A percentile compares a stretch with the other conserved stretches of the same genome.
Conservation (phyloP, 1,140 invertebrate species). For the Lasioglossum baleicum region DNA sequence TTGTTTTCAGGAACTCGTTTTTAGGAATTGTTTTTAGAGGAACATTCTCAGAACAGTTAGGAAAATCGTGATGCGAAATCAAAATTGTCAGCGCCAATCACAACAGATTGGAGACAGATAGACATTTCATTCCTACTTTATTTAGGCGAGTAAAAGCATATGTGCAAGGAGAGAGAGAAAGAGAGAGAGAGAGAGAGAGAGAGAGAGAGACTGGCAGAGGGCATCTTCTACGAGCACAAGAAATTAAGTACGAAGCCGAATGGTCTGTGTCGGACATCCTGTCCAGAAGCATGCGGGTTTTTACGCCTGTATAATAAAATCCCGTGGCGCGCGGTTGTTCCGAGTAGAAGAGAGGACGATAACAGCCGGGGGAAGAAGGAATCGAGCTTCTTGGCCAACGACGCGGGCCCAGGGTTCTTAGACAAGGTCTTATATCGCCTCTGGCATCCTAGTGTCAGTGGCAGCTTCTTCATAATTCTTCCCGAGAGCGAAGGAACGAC, state of each 20-base stretch:
- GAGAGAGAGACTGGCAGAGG: background rate
- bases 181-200: no score
- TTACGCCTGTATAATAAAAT: slow-evolving; percentile 23
- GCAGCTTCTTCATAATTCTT: slow-evolving; percentile 72
- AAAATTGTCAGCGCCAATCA: no score
- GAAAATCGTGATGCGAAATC: no score
- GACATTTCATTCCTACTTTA: no score
- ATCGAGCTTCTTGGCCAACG: slow-evolving; percentile 32
- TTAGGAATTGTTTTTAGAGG: no score
- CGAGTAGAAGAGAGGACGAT: background rate
- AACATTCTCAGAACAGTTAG: no score
- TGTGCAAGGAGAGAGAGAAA: no score
- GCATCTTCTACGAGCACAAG: background rate
- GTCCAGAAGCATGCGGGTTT: background rate
- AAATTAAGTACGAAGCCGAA: background rate
- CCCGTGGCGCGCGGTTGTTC: background rate
- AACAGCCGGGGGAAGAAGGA: slow-evolving; percentile 5
- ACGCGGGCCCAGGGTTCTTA: slow-evolving; percentile 21
- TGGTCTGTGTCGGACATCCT: background rate
- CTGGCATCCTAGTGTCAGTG: slow-evolving; percentile 65
- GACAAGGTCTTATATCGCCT: slow-evolving; percentile 53
- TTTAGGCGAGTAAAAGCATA: no score
- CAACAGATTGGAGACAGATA: no score
- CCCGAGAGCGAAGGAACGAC: slow-evolving; percentile 34
- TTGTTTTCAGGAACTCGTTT: no score